Base-by-base conservation (phyloP, 2,797 vertebrate species). In the Menidia menidia region DNA sequence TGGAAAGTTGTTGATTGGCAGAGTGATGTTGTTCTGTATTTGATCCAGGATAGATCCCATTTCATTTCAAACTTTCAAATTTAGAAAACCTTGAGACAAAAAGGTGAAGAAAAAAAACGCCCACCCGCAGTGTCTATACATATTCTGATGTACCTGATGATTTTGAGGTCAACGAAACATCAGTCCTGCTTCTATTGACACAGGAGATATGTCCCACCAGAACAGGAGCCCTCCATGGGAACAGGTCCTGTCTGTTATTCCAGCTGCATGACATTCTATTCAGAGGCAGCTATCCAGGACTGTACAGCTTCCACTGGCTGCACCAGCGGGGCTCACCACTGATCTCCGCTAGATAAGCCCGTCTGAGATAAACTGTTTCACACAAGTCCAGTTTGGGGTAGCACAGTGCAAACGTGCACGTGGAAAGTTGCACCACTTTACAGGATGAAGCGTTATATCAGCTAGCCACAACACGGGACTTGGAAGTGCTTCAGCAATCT, bases 211-310 rank as follows among this genome's bases (percentile, higher is more conserved):
- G 30, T 87, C 77, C 77, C 66, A 77, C 41, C 78, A 77, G 80
- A 82, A 87, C 87, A 87, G 87, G 80, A 89, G 86, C 78, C 72
- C 76, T 85, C 56, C 72, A 76, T 89, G 88, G 81, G 91, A 92
- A 82, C 78, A 18, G 75, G 81, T 73, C 83, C 76, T 77, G 86
- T 82, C 73, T 91, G 87, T 91, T 93, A 71, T 92, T 91, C 85
- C 91, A 92, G 92, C 91, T 93, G 91, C 85, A 75, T 73, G 60
- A 79, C 66, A 84, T 77, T 86, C 89, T 92, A 92, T 90, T 82
- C 61, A 85, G 82, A 89, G 85, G 83, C 82, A 85, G 82, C 84
- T 85, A 73, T 80, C 84, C 85, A 85, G 82, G 67, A 71, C 86
- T 15, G 73, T 71, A 66, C 75, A 59, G 82, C 88, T 67, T 89